phyloP scores from a whole-genome alignment of 2,797 vertebrate species.

The Schizopygopsis pylzovi region DNA sequence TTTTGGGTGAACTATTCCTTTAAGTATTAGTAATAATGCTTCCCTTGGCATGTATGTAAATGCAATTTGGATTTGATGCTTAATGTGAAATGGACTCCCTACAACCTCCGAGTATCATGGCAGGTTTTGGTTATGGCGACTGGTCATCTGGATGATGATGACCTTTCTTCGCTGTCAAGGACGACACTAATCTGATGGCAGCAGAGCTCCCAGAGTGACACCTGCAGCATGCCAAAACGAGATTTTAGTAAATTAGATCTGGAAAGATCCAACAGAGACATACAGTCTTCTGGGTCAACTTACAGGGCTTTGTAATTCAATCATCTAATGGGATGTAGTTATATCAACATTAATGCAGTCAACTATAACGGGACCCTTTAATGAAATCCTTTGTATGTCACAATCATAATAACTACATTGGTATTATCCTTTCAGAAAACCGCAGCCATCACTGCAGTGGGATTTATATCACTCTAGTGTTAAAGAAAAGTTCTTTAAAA shows the following conservation, averaged over 20 bases:
- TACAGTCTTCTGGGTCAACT: conserved; percentile 16
- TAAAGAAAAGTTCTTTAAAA: neutral
- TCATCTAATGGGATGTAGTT: conserved; percentile 33
- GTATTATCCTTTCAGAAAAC: neutral
- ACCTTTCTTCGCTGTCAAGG: conserved; percentile 12
- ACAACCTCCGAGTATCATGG: neutral
- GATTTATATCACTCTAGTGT: neutral
- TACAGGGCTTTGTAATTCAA: conserved; percentile 5
- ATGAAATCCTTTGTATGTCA: neutral
- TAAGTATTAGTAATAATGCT: neutral
- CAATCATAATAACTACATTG: neutral
- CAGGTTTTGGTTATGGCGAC: neutral
- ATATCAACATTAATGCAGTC: conserved; percentile 28
- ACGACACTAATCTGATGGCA: conserved; percentile 30
- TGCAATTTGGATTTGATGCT: conserved; percentile 8
- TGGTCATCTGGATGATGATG: conserved; percentile 20
- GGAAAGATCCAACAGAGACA: conserved; percentile 19
- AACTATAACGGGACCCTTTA: neutral
- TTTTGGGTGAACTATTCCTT: neutral
- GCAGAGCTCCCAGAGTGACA: conserved; percentile 20
- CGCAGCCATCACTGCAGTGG: neutral
- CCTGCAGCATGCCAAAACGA: conserved; percentile 38
- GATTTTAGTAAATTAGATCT: conserved; percentile 47
- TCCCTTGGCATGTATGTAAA: neutral
- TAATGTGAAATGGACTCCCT: neutral